Base-by-base conservation (phyloP, 2,797 vertebrate genomes). In the Spinus olivaceus region DNA sequence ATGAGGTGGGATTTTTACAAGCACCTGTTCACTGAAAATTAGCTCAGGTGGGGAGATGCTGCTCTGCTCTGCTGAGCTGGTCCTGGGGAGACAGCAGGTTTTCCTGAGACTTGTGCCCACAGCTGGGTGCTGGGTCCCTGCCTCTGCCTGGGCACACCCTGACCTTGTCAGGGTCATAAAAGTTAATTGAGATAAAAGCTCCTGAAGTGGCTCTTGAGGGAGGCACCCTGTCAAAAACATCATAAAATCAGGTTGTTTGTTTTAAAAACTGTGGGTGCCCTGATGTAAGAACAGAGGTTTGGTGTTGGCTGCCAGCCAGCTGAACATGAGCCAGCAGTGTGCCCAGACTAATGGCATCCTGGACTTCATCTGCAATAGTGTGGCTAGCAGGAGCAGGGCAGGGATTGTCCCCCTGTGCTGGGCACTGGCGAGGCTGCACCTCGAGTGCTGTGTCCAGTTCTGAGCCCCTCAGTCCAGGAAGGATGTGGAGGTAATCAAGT, bases 61-160 rank as follows among this genome's bases (percentile, higher is more conserved):
- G 27, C n/a, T 9, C 0, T 30, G 14, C 24, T 81, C 24, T 61
- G 51, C 60, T 61, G 74, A 61, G 69, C 61, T 1, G 2, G 25
- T 33, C 5, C 19, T 18, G 44, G 46, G 56, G 13, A 33, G 6
- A 22, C 6, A 37, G 47, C 47, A 1, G 1, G 20, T 69, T 83
- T 83, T 39, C 66, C 46, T 1, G 3, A 39, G 42, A 21, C 0
- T 0, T 0, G 1, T 71, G 21, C 41, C 44, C 9, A 8, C 25
- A 46, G 22, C 1, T 1, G 4, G 12, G 14, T 1, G 3, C 18
- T 0, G 6, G n/a, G 44, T 80, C 12, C 16, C 44, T 61, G 50
- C 37, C 53, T 77, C 51, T 53, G 47, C 60, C 1, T 0, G 41
- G 53, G 13, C 50, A n/a, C 17, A 11, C 17, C 18, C 21, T 73